Evolutionary conservation across 2,888 invertebrate species (phyloP).

Genomic region (Liopterus haemorrhoidalis): DNA sequence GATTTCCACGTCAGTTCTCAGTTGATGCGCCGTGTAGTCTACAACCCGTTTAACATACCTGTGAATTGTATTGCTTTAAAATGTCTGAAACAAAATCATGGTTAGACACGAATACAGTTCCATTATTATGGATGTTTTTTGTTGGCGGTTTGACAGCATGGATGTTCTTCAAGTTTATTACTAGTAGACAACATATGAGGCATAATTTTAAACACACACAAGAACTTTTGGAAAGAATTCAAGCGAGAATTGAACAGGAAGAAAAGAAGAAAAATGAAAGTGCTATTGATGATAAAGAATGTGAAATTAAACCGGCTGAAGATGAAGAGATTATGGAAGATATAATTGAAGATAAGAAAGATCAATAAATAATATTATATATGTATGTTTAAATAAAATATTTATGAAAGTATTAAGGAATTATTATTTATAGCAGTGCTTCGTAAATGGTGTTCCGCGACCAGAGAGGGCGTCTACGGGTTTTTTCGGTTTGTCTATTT

Average conservation of each 20-base stretch:
- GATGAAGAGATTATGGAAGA: conserved; percentile 18
- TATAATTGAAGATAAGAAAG: conserved; percentile 30
- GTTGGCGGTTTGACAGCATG: conserved; percentile 38
- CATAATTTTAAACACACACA: conserved; percentile 41
- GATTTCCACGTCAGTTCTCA: no score
- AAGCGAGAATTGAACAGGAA: conserved; percentile 23
- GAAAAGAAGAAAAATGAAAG: conserved; percentile 20
- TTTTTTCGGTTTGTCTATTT: no score
- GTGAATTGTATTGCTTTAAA: no score
- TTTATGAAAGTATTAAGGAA: neutral
- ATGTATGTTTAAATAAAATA: neutral
- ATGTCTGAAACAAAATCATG: no score
- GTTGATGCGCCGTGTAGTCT: no score
- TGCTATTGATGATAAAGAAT: conserved; percentile 35
- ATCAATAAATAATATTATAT: conserved; percentile 17
- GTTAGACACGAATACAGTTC: no score
- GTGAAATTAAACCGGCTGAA: conserved; percentile 15
- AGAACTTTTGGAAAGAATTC: conserved; percentile 41
- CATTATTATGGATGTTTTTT: conserved; percentile 38
- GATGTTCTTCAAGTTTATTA: conserved; percentile 38
- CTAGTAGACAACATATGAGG: conserved; percentile 38
- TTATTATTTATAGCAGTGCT: neutral
- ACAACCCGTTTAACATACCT: no score
- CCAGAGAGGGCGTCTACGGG: no score
- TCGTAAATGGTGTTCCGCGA: no score